These are phyloP conservation scores for Cephalopterus ornatus DNA, from an alignment of 2,113 vertebrate genomes.

Conservation along the genomic window DNA sequence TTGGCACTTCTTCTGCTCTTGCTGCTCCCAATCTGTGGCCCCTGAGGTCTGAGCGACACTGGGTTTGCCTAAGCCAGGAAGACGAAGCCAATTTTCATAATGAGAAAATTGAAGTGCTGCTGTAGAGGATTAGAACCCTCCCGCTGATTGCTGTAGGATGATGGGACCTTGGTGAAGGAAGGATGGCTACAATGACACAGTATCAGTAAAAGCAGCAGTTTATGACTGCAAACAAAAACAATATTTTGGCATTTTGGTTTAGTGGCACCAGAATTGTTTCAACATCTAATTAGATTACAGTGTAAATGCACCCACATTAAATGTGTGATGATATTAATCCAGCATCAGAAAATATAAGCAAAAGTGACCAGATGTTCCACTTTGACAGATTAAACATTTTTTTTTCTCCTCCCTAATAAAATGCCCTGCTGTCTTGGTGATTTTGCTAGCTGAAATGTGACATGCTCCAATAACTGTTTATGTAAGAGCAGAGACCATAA, in stretches of 20 bases:
- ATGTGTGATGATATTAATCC: background rate
- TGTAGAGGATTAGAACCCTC: background rate
- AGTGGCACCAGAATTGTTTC: background rate
- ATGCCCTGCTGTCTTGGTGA: constrained; percentile 21
- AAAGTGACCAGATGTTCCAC: constrained; percentile 46
- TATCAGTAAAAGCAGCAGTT: background rate
- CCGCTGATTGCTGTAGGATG: background rate
- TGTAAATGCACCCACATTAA: background rate
- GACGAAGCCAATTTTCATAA: constrained; percentile 49
- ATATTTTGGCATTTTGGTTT: background rate
- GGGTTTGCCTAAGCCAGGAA: background rate
- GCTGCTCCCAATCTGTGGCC: background rate
- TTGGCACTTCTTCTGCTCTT: background rate
- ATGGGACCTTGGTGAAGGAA: background rate
- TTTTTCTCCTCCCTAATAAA: background rate
- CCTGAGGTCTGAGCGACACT: background rate
- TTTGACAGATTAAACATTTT: constrained; percentile 1
- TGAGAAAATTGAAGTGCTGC: constrained; percentile 44
- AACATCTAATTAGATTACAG: background rate
- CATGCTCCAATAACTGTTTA: background rate
- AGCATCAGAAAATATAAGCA: background rate
- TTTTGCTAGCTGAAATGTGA: background rate
- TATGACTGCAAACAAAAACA: background rate
- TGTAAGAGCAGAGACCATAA: background rate
- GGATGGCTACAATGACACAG: background rate